Evolutionary conservation across 2,113 vertebrate genomes (phyloP), one percentile per base, ranked within the genome.

Genomic region (Oostethus manadensis): DNA sequence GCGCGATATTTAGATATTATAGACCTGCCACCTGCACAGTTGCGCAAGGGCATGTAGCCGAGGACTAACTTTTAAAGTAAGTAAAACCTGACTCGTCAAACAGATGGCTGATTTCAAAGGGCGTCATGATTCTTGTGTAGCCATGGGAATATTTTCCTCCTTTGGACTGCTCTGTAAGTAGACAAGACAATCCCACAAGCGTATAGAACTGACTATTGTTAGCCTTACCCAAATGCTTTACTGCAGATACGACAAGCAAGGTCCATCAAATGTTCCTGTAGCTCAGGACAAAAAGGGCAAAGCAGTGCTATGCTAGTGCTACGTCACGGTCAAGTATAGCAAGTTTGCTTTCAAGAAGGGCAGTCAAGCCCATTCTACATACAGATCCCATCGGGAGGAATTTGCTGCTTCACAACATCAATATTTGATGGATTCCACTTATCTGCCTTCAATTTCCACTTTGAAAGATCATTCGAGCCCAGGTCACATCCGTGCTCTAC

Each of bases 391-490:
- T 35, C 43, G 58, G 70, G 71, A 54, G 17, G 58, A 74, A 77
- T 75, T 73, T 40, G 33, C 59, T 49, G 56, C 46, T 69, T 78
- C 77, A 61, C 46, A 68, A 77, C 66, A 74, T 77, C 70, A 69
- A 55, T 59, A 84, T 82, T 80, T 74, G 84, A 85, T 77, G 83
- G 74, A 84, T 81, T 78, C 82, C 79, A 89, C 83, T 90, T 88
- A 89, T 88, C 88, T 87, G 87, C 82, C 79, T 79, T 84, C 72
- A 84, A 77, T 82, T 88, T 84, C 87, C 87, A 84, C 84, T 88
- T 88, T 86, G 84, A 87, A 79, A 84, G 76, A 86, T 79, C 87
- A 87, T 65, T 84, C 79, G 79, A 82, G 81, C 81, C 82, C 82
- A 76, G 84, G 88, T 81, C 84, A 87, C 85, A 82, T 86, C 86